Evolutionary conservation across 1,140 invertebrate species (phyloP).

Genomic region (Drosophila ficusphila): DNA sequence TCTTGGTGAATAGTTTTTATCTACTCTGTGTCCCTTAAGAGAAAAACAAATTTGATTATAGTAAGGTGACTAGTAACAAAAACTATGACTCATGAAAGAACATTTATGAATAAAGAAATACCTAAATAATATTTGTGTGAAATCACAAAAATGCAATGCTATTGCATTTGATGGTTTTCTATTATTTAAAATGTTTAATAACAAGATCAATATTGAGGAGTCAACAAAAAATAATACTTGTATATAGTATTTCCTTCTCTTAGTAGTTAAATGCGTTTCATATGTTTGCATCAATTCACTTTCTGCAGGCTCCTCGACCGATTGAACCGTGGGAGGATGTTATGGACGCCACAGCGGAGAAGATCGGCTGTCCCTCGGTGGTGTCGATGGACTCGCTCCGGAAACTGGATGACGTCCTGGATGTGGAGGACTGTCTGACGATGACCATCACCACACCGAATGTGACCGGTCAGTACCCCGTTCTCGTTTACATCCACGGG

Average conservation of each 20-base stretch:
- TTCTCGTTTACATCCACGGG: conserved; percentile 82
- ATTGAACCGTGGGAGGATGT: conserved; percentile 85
- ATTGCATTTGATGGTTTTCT: no score
- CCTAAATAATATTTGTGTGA: no score
- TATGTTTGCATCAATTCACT: neutral
- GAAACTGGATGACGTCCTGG: conserved; percentile 70
- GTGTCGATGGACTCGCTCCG: conserved; percentile 71
- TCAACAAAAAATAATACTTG: no score
- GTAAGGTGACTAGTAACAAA: no score
- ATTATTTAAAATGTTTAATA: no score
- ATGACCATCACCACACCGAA: conserved; percentile 78
- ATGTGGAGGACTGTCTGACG: conserved; percentile 76
- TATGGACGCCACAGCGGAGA: conserved; percentile 85
- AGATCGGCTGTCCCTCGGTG: conserved; percentile 85
- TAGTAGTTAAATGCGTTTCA: no score
- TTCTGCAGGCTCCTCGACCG: conserved; percentile 86
- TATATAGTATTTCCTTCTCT: no score
- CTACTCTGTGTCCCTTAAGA: no score
- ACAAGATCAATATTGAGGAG: no score
- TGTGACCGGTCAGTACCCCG: conserved; percentile 60
- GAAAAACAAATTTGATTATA: neutral
- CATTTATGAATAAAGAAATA: neutral
- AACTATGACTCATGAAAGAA: neutral
- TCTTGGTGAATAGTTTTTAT: neutral
- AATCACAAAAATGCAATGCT: no score